Conservation (phyloP, 2,797 vertebrate species). For the Enoplosus armatus region DNA sequence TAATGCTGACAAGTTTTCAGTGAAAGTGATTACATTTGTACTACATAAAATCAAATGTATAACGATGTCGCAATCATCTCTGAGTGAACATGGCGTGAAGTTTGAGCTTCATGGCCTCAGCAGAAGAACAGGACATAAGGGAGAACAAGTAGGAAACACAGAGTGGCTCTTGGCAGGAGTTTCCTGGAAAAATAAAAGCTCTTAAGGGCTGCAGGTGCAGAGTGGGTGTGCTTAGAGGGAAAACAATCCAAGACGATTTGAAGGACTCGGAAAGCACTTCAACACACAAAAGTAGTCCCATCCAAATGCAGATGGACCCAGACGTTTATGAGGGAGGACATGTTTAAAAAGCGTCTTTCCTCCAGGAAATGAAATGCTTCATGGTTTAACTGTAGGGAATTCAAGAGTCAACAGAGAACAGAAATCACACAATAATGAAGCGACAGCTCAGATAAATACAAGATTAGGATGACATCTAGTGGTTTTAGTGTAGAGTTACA, state of each 20-base stretch:
- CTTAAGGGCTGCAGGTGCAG: conserved; percentile 64
- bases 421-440: neutral
- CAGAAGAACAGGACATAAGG: conserved; percentile 30
- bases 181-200: conserved; percentile 47
- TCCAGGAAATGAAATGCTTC: neutral
- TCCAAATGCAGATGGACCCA: conserved; percentile 5
- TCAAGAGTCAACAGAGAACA: neutral
- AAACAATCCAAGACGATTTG: conserved; percentile 27
- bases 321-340: neutral
- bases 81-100: neutral
- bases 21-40: neutral
- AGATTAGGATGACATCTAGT: conserved; percentile 54
- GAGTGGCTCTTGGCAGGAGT: conserved; percentile 48
- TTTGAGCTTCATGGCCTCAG: conserved; percentile 23
- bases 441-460: neutral
- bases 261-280: conserved; percentile 10
- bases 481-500: neutral
- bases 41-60: neutral
- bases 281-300: neutral
- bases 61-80: neutral
- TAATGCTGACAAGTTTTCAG: neutral
- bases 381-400: neutral
- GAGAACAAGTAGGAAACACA: conserved; percentile 45
- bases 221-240: conserved; percentile 22
- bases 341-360: neutral